A percentile compares a stretch with the other conserved stretches of the same genome.
Evolutionary conservation across 1,140 invertebrate genomes (phyloP).

Genomic region (Drosophila sp.): DNA sequence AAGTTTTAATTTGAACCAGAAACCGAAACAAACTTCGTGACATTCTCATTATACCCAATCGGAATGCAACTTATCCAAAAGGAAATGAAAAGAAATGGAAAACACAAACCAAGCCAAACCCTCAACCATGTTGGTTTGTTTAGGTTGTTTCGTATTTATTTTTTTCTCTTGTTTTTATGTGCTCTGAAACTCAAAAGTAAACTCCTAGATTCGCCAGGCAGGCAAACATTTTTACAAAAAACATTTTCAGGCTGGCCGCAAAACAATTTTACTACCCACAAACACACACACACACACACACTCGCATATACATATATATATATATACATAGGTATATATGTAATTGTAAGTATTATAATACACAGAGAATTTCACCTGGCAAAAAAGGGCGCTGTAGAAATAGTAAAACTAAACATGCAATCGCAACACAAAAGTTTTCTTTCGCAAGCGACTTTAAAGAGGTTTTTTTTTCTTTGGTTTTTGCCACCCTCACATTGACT

Average conservation of each 20-base stretch:
- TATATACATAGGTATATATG: slow-evolving; percentile 48
- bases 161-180: neutral
- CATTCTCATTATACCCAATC: slow-evolving; percentile 17
- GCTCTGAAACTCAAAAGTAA: slow-evolving; percentile 6
- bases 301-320: neutral
- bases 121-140: slow-evolving; percentile 9
- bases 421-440: slow-evolving; percentile 21
- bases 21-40: slow-evolving; percentile 11
- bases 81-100: neutral
- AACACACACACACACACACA: neutral
- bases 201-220: slow-evolving; percentile 7
- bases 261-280: slow-evolving; percentile 66
- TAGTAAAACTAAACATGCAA: slow-evolving; percentile 44
- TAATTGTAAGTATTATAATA: slow-evolving; percentile 34
- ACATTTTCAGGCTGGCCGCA: slow-evolving; percentile 54
- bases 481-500: slow-evolving; percentile 18
- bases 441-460: slow-evolving; percentile 60
- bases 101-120: slow-evolving; percentile 9
- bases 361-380: neutral
- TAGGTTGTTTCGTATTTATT: slow-evolving; percentile 1
- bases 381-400: neutral
- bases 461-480: slow-evolving; percentile 16
- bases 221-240: slow-evolving; percentile 11
- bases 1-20: neutral
- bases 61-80: neutral